Base-by-base conservation (phyloP, 1,140 invertebrate genomes). In the Chironomus tepperi region DNA sequence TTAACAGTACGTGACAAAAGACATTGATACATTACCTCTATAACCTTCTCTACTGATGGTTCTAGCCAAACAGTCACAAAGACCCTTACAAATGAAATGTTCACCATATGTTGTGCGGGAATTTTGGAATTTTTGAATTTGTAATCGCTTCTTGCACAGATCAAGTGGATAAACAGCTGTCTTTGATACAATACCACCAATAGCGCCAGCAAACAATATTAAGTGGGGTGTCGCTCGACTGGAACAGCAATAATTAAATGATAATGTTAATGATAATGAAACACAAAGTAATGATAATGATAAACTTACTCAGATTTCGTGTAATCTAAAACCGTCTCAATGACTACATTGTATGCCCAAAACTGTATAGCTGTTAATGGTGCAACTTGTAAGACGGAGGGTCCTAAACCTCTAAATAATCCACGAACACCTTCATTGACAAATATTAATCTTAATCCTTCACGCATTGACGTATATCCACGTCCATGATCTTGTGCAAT, bases 401-500 rank as follows among this genome's bases (percentile, higher is more conserved):
- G 94, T 24, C 87, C 81, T 0, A 98, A 79, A 3, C 96, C 96
- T 79, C 90, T 89, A 81, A 92, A 98, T 76, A 96, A 88, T 2
- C 89, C 88, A 19, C 79, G 79, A 19, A 86, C 74, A 0, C 95
- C 93, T 85, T 96, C 94, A 7, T 83, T 85, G 24, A 79, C 85
- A 21, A 89, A 77, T 79, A 96, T 95, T 8, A 82, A 80, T 34
- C 79, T 82, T 18, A 86, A 83, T 79, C 91, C 89, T 12, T 91
- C 83, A 12, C 86, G 77, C 42, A 92, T 85, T 76, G 91, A 90
- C 73, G 82, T 85, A 79, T 96, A 96, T 8, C 90, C 84, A 85
- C 91, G 88, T 76, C 89, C 89, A 79, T 91, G 90, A 75, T 93
- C 92, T 84, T 99, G 97, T 34, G 93, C 94, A 75, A 98, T 90